phyloP scores from a whole-genome alignment of 2,888 invertebrate species.

The Drosophila macrospina region DNA sequence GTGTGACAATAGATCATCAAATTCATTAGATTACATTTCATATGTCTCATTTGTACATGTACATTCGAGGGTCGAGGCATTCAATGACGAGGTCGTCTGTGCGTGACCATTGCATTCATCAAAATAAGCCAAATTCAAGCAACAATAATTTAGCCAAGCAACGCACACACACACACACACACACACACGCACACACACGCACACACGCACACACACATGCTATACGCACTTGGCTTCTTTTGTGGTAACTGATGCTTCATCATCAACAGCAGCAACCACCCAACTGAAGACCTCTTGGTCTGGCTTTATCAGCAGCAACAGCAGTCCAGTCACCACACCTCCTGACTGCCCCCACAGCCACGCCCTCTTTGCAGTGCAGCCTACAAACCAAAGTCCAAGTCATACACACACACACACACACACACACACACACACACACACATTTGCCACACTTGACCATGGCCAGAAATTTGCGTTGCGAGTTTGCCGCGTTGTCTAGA shows the following conservation, averaged over 20 bases:
- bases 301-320: constrained; percentile 53
- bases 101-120: constrained; percentile 73
- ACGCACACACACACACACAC: constrained; percentile 9
- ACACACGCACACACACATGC: constrained; percentile 9
- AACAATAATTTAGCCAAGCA: constrained; percentile 38
- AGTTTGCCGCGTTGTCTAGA: constrained; percentile 22
- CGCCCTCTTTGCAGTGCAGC: background rate
- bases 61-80: background rate
- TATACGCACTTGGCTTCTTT: constrained; percentile 17
- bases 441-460: constrained; percentile 11
- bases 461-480: constrained; percentile 15
- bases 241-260: constrained; percentile 61
- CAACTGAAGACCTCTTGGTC: constrained; percentile 43
- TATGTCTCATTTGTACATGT: constrained; percentile 68
- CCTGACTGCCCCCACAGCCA: background rate
- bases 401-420: constrained; percentile 7
- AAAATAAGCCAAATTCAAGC: constrained; percentile 65
- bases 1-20: constrained; percentile 85
- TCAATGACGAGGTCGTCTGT: constrained; percentile 39
- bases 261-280: constrained; percentile 43
- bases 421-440: constrained; percentile 7
- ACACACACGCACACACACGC: background rate
- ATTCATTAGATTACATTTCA: constrained; percentile 83
- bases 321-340: constrained; percentile 18
- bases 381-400: constrained; percentile 7